Percentiles rank a stretch among this genome's conserved stretches.
phyloP scores from a whole-genome alignment of 2,797 vertebrate species.

The Pseudochirops cupreus region DNA sequence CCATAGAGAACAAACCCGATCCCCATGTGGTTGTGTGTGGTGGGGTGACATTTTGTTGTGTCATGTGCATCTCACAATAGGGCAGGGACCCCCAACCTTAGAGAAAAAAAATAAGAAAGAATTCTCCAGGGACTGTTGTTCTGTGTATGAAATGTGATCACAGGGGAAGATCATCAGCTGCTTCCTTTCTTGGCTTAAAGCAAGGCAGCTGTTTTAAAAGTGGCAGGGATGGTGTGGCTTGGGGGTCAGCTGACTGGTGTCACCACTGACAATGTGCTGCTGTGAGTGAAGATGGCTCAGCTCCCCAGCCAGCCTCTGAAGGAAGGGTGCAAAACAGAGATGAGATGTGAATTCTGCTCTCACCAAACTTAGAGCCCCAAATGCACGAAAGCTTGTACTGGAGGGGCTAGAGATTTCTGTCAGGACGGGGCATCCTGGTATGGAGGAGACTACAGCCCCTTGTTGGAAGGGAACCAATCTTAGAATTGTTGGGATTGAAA shows the following conservation, averaged over 20 bases:
- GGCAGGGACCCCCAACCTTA: not conserved
- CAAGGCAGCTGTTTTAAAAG: not conserved
- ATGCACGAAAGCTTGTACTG: not conserved
- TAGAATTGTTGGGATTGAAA: not conserved
- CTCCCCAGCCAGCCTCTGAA: not conserved
- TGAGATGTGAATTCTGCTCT: not conserved
- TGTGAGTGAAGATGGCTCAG: not conserved
- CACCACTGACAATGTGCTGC: not conserved
- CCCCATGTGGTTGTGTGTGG: not conserved
- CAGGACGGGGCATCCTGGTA: too few species aligned
- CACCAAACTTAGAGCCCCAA: too few species aligned
- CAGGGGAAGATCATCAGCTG: not conserved
- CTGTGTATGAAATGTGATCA: not conserved
- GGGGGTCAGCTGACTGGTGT: not conserved
- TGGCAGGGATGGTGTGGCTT: too few species aligned
- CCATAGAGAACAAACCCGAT: not conserved
- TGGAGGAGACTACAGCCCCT: too few species aligned
- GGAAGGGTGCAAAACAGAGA: not conserved
- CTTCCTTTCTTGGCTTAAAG: not conserved
- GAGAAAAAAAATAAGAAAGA: not conserved
- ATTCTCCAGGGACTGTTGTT: not conserved
- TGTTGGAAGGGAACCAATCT: not conserved
- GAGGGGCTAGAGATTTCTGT: not conserved
- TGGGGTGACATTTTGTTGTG: not conserved
- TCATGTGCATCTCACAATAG: not conserved